Evolutionary conservation across 2,888 invertebrate genomes (phyloP).

Genomic region (Unio delphinus): DNA sequence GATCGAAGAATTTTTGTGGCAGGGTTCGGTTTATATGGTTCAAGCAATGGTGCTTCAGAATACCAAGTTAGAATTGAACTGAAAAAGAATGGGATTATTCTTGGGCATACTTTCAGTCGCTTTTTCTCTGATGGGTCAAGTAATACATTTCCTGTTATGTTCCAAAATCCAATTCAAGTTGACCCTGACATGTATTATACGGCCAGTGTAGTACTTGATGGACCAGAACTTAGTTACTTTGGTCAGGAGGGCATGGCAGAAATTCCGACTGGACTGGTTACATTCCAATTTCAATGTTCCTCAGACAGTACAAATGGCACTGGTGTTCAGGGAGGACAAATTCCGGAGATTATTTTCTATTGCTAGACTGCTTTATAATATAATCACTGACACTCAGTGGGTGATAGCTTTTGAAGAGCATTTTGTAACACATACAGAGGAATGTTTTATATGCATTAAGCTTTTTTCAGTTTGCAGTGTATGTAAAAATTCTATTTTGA

Average conservation of each 20-base stretch:
- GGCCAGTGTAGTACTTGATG: constrained; percentile 94
- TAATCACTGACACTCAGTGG: background rate
- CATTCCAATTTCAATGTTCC: constrained; percentile 97
- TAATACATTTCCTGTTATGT: constrained; percentile 93
- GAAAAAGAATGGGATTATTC: constrained; percentile 86
- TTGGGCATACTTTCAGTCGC: constrained; percentile 92
- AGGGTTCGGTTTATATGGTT: constrained; percentile 95
- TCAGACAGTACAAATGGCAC: constrained; percentile 98
- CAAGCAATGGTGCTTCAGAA: constrained; percentile 95
- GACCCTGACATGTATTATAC: constrained; percentile 96
- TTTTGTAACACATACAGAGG: too few relatives aligned
- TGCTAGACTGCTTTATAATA: constrained; percentile 30
- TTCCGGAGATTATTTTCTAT: constrained; percentile 96
- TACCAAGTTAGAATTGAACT: constrained; percentile 95
- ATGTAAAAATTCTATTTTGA: too few relatives aligned
- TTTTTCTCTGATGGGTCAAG: constrained; percentile 97
- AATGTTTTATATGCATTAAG: too few relatives aligned
- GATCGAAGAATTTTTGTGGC: constrained; percentile 96
- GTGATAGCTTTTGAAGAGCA: background rate
- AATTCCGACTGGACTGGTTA: constrained; percentile 88
- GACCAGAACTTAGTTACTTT: constrained; percentile 94
- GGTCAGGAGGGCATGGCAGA: constrained; percentile 97
- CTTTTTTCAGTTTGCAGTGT: too few relatives aligned
- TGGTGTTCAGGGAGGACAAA: constrained; percentile 97
- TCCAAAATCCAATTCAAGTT: constrained; percentile 85